A percentile compares a stretch with the other conserved stretches of the same genome.
These are phyloP conservation scores for Gyps fulvus DNA, from an alignment of 2,113 vertebrate species.

Conservation along the genomic window DNA sequence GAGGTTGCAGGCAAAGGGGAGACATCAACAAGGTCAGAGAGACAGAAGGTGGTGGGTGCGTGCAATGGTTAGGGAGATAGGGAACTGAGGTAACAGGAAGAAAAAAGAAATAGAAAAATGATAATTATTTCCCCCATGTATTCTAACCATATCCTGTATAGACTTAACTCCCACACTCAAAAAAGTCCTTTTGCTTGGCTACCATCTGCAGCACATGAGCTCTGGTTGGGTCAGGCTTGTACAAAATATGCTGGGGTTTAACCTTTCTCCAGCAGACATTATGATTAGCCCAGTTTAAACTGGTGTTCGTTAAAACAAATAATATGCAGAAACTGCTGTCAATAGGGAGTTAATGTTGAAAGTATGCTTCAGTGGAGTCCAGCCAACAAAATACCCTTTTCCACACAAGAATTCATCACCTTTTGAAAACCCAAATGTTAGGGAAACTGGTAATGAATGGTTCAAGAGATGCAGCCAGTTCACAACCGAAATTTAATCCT, in stretches of 20 bases:
- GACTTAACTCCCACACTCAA: not conserved
- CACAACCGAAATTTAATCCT: slow-evolving; percentile 45
- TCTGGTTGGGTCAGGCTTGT: not conserved
- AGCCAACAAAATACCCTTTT: slow-evolving; percentile 53
- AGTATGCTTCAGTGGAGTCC: slow-evolving; percentile 27
- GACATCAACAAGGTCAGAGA: not conserved
- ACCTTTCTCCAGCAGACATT: not conserved
- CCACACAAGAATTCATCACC: slow-evolving; percentile 52
- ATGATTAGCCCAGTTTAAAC: slow-evolving; percentile 21
- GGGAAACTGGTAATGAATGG: slow-evolving; percentile 44
- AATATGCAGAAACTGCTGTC: slow-evolving; percentile 33
- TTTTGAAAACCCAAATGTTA: slow-evolving; percentile 32
- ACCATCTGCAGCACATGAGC: not conserved
- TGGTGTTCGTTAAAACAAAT: slow-evolving; percentile 30
- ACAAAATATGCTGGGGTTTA: not conserved
- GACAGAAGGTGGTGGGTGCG: not conserved
- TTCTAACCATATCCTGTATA: not conserved
- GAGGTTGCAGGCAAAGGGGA: not conserved
- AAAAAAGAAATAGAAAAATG: not conserved
- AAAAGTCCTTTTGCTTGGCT: not conserved
- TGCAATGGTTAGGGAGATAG: not conserved
- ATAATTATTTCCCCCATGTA: not conserved
- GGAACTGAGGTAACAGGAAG: not conserved
- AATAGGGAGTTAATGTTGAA: slow-evolving; percentile 42
- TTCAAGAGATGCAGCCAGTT: slow-evolving; percentile 35